phyloP scores from a whole-genome alignment of 1,140 invertebrate genomes.

The Philopotamus ludificatus region DNA sequence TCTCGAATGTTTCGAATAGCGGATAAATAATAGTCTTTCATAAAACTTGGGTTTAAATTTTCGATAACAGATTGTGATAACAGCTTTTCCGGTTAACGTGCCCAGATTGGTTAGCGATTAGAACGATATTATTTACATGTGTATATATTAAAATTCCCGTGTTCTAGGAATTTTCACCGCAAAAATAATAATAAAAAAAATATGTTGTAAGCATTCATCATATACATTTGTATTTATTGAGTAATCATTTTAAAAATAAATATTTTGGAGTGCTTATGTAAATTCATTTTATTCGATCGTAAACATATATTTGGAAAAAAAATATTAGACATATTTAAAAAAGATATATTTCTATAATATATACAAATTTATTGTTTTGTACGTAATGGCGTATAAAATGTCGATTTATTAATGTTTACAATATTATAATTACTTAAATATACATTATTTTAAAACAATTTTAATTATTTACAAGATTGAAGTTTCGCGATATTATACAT shows the following conservation, averaged over 20 bases:
- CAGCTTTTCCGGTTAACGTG: conserved; percentile 30
- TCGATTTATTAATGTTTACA: conserved; percentile 1
- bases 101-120: conserved; percentile 33
- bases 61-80: conserved; percentile 35
- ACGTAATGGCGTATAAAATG: conserved; percentile 27
- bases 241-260: too few species aligned
- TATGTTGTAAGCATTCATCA: too few species aligned
- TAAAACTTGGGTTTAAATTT: conserved; percentile 24
- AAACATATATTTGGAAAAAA: too few species aligned
- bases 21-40: conserved; percentile 2
- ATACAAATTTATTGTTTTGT: too few species aligned
- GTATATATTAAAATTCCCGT: conserved; percentile 11
- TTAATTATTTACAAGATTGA: too few species aligned
- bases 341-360: too few species aligned
- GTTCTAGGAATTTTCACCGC: conserved; percentile 23
- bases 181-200: not conserved
- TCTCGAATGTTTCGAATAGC: too few species aligned
- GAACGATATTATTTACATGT: not conserved
- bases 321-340: too few species aligned
- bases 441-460: not conserved
- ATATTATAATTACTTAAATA: not conserved
- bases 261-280: too few species aligned
- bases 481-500: too few species aligned
- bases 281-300: too few species aligned
- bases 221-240: too few species aligned